phyloP scores from a whole-genome alignment of 2,888 invertebrate genomes.

The Cephus pygmeus region DNA sequence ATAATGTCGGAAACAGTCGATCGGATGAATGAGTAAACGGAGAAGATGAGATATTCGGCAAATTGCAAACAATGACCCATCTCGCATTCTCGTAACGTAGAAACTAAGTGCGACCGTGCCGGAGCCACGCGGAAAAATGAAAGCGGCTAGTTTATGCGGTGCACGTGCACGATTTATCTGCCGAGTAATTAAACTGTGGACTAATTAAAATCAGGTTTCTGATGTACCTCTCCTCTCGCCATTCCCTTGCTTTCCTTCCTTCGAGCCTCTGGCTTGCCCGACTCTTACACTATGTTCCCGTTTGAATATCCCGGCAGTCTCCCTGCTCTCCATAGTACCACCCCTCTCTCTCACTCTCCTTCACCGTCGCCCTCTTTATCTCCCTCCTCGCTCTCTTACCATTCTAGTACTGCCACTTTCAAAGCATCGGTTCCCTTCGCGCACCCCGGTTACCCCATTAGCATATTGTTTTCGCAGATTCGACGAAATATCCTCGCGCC shows the following conservation, averaged over 20 bases:
- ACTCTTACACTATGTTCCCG: constrained; percentile 4
- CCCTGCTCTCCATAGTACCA: constrained; percentile 6
- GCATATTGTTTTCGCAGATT: constrained; percentile 64
- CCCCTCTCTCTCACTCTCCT: constrained; percentile 13
- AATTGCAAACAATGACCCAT: constrained; percentile 53
- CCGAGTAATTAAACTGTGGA: constrained; percentile 67
- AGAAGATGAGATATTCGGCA: constrained; percentile 22
- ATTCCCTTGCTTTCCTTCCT: constrained; percentile 19
- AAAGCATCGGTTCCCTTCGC: constrained; percentile 36
- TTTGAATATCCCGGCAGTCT: constrained; percentile 19
- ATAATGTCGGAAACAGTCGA: constrained; percentile 24
- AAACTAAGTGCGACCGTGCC: constrained; percentile 50
- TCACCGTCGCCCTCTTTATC: constrained; percentile 21
- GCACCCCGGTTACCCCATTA: constrained; percentile 53
- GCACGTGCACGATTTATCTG: constrained; percentile 67
- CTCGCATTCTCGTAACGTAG: constrained; percentile 58
- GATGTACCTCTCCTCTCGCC: constrained; percentile 56
- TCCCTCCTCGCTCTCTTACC: constrained; percentile 19
- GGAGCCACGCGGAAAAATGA: constrained; percentile 57
- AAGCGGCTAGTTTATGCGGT: constrained; percentile 66
- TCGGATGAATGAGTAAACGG: neutral
- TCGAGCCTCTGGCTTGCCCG: constrained; percentile 19
- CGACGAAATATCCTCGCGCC: constrained; percentile 60
- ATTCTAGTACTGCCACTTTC: constrained; percentile 14
- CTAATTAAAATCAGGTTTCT: constrained; percentile 67